These are phyloP conservation scores for Branchinecta lynchi DNA, from an alignment of 1,140 invertebrate genomes.

Conservation along the genomic window DNA sequence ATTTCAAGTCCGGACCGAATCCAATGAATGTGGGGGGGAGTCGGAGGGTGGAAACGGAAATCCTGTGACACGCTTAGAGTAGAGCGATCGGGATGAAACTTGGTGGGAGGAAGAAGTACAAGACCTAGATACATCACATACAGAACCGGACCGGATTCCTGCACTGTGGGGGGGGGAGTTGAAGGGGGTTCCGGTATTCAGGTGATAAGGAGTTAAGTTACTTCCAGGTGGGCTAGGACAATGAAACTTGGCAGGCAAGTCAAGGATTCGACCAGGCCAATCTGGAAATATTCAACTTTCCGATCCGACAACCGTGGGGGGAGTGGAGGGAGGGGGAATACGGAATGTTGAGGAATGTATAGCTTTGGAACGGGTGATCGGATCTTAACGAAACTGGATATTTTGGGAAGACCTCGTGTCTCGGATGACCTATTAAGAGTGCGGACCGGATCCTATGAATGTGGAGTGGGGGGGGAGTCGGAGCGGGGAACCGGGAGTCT, in stretches of 20 bases:
- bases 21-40: too few species aligned
- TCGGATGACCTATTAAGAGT: too few species aligned
- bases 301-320: background rate
- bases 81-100: conserved; percentile 1
- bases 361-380: too few species aligned
- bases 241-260: background rate
- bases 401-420: too few species aligned
- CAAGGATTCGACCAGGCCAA: background rate
- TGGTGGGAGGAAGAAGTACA: conserved; percentile 5
- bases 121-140: background rate
- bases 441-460: too few species aligned
- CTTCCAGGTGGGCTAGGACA: background rate
- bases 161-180: background rate
- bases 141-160: background rate
- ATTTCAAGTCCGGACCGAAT: too few species aligned
- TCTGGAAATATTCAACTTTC: background rate
- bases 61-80: conserved; percentile 1
- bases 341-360: too few species aligned
- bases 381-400: too few species aligned
- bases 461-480: too few species aligned
- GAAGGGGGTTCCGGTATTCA: background rate
- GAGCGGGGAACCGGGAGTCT: too few species aligned
- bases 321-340: background rate
- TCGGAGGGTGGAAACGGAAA: background rate
- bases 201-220: background rate